Conservation (phyloP, 2,888 invertebrate genomes). For the Drosophila tripunctata region DNA sequence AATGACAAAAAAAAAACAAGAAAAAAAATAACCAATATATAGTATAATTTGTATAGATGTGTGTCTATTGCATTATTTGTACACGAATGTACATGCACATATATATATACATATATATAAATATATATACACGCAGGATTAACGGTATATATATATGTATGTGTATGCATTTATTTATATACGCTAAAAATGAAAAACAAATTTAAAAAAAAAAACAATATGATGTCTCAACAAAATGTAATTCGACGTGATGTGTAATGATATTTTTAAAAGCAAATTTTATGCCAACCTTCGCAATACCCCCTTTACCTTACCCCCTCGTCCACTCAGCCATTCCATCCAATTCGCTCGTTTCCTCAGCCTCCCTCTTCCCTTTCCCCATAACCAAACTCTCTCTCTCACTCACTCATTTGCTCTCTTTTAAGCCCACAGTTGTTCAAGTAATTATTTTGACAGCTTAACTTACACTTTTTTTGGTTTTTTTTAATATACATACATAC, state of each 20-base stretch:
- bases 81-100: slow-evolving; percentile 49
- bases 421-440: neutral
- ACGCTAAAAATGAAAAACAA: too few species aligned
- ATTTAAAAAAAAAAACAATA: slow-evolving; percentile 32
- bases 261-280: slow-evolving; percentile 83
- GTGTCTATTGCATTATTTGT: slow-evolving; percentile 83
- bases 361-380: slow-evolving; percentile 9
- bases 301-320: slow-evolving; percentile 26
- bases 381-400: slow-evolving; percentile 4
- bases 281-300: slow-evolving; percentile 65
- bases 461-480: neutral
- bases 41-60: slow-evolving; percentile 83
- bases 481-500: too few species aligned
- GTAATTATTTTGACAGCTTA: slow-evolving; percentile 3
- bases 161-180: slow-evolving; percentile 73
- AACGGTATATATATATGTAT: slow-evolving; percentile 27
- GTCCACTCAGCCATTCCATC: too few species aligned
- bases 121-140: slow-evolving; percentile 4
- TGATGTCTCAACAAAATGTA: slow-evolving; percentile 68
- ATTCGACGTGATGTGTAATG: slow-evolving; percentile 82
- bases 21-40: slow-evolving; percentile 70
- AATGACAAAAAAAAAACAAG: slow-evolving; percentile 29
- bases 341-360: slow-evolving; percentile 15
- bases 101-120: slow-evolving; percentile 11
- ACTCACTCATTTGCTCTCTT: neutral